Percentiles rank a stretch among this genome's conserved stretches.
phyloP scores from a whole-genome alignment of 2,888 invertebrate species.

The Hyles lineata region DNA sequence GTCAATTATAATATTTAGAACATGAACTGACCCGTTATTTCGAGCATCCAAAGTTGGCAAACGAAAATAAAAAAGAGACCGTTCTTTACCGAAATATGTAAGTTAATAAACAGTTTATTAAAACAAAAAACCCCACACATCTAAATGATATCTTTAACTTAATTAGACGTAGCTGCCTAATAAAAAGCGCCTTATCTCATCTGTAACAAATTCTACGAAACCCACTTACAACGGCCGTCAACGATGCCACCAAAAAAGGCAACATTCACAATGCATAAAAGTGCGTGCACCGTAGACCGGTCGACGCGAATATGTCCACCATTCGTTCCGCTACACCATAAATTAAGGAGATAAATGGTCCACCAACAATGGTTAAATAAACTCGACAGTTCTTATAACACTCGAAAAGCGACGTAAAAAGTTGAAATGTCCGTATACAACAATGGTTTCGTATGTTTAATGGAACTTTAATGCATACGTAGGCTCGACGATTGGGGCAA shows the following conservation, averaged over 20 bases:
- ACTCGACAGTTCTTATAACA: slow-evolving; percentile 75
- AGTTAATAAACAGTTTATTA: not conserved
- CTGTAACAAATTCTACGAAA: slow-evolving; percentile 14
- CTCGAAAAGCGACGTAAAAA: slow-evolving; percentile 69
- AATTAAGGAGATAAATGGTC: slow-evolving; percentile 83
- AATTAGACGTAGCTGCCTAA: slow-evolving; percentile 9
- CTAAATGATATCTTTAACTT: slow-evolving; percentile 24
- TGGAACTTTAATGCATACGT: slow-evolving; percentile 59
- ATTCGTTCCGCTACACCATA: slow-evolving; percentile 79
- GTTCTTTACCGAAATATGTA: not conserved
- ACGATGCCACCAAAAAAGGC: slow-evolving; percentile 28
- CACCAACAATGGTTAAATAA: slow-evolving; percentile 81
- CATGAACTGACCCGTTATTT: not conserved
- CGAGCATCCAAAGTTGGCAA: not conserved
- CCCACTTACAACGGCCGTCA: slow-evolving; percentile 6
- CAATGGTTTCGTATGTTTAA: slow-evolving; percentile 72
- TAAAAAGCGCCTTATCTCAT: slow-evolving; percentile 21
- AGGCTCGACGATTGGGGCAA: slow-evolving; percentile 59
- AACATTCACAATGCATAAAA: slow-evolving; percentile 57
- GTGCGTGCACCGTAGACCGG: slow-evolving; percentile 54
- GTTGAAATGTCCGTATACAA: slow-evolving; percentile 72
- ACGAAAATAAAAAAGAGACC: not conserved
- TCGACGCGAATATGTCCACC: slow-evolving; percentile 73
- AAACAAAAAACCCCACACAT: not conserved
- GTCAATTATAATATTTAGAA: not conserved